A percentile compares a stretch with the other conserved stretches of the same genome.
Evolutionary conservation across 2,888 invertebrate species (phyloP).

Genomic region (Vanessa cardui): DNA sequence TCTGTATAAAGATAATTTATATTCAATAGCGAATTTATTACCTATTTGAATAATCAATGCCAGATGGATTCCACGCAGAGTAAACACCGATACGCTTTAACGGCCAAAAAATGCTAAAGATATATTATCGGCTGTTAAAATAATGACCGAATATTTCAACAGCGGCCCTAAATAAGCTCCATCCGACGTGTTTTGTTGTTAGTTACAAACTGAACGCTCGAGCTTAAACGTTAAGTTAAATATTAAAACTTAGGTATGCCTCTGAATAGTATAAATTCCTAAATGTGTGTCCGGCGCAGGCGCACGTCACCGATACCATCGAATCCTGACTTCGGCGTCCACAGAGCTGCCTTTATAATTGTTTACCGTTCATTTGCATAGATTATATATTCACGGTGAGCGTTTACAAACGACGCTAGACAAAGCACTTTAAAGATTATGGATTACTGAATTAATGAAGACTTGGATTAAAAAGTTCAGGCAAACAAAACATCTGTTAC

Average conservation of each 20-base stretch:
- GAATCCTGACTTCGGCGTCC: neutral
- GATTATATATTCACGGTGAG: neutral
- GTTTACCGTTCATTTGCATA: constrained; percentile 3
- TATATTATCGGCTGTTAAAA: constrained; percentile 6
- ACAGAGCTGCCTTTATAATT: constrained; percentile 5
- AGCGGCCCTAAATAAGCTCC: neutral
- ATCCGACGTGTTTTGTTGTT: neutral
- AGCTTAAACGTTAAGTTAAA: neutral
- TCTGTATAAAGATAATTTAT: constrained; percentile 1
- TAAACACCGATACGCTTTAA: constrained; percentile 9
- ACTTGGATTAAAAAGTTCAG: neutral
- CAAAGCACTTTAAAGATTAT: neutral
- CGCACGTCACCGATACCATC: constrained; percentile 4
- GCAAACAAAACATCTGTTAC: neutral
- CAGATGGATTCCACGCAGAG: constrained; percentile 3
- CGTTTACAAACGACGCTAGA: neutral
- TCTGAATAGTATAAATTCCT: neutral
- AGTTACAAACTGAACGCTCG: neutral
- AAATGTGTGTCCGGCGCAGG: neutral
- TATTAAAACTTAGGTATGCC: neutral
- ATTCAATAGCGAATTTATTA: constrained; percentile 9
- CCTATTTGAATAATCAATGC: constrained; percentile 6
- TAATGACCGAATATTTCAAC: constrained; percentile 10
- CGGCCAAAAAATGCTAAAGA: constrained; percentile 4
- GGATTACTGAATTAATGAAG: constrained; percentile 2